Conservation (phyloP, 2,797 vertebrate species). For the Discoglossus pictus region DNA sequence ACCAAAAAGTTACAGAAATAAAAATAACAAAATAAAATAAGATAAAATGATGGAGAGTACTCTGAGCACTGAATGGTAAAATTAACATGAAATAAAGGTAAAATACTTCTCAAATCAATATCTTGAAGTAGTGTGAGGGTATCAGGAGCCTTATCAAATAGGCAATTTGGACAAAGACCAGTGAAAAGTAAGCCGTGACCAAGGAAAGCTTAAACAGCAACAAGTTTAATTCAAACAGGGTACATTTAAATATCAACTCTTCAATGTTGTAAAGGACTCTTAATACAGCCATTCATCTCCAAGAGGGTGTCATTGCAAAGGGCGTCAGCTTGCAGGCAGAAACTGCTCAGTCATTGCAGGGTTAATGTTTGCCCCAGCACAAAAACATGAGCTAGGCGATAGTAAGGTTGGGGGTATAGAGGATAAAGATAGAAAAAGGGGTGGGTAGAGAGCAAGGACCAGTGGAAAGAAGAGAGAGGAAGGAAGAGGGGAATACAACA, state of each 20-base stretch:
- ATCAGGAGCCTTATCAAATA: no score
- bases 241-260: constrained; percentile 36
- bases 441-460: not conserved
- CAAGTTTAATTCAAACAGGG: constrained; percentile 39
- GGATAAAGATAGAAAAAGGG: not conserved
- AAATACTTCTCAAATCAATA: no score
- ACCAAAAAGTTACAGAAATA: no score
- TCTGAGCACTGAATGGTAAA: no score
- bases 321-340: not conserved
- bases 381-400: not conserved
- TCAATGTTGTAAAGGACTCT: not conserved
- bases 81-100: no score
- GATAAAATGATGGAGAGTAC: no score
- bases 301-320: not conserved
- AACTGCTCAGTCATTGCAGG: not conserved
- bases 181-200: constrained; percentile 5
- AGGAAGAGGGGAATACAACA: not conserved
- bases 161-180: no score
- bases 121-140: no score
- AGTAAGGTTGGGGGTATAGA: not conserved
- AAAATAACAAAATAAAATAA: no score
- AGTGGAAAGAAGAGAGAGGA: not conserved
- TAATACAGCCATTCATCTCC: constrained; percentile 17
- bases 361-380: not conserved
- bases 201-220: constrained; percentile 39